A percentile compares a stretch with the other conserved stretches of the same genome.
Conservation (phyloP, 2,888 invertebrate species). For the Nycteola revayana region DNA sequence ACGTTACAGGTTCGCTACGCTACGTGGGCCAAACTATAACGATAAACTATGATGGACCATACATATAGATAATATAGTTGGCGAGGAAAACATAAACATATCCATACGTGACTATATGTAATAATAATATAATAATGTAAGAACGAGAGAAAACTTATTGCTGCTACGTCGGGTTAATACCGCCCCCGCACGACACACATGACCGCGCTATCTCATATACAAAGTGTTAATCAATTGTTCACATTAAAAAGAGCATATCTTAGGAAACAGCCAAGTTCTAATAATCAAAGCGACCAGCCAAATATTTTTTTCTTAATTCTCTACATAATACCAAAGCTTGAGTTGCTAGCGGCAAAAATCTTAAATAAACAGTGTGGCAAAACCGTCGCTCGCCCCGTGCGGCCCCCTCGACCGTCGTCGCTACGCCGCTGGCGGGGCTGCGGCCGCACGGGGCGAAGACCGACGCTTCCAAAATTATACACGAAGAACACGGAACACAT, state of each 20-base stretch:
- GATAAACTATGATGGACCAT: constrained; percentile 13
- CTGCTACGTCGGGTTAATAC: constrained; percentile 22
- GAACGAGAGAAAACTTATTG: constrained; percentile 53
- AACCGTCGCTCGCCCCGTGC: constrained; percentile 39
- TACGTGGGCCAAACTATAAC: constrained; percentile 28
- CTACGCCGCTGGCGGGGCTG: constrained; percentile 30
- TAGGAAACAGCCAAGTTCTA: constrained; percentile 70
- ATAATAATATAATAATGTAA: constrained; percentile 22
- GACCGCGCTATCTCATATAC: constrained; percentile 19
- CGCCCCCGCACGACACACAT: constrained; percentile 16
- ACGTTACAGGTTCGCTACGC: constrained; percentile 23
- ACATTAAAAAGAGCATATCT: constrained; percentile 58
- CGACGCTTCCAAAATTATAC: constrained; percentile 41
- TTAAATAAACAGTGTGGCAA: constrained; percentile 55
- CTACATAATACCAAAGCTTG: constrained; percentile 60
- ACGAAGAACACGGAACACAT: constrained; percentile 63
- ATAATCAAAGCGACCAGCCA: constrained; percentile 70
- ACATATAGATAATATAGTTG: constrained; percentile 18
- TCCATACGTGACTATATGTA: constrained; percentile 1
- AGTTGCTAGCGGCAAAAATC: constrained; percentile 66
- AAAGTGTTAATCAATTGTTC: constrained; percentile 34
- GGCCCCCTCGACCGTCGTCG: constrained; percentile 23
- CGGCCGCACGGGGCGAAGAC: constrained; percentile 40
- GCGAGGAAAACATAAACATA: constrained; percentile 10
- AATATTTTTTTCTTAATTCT: constrained; percentile 58